These are phyloP conservation scores for Drosophila rufa DNA, from an alignment of 1,140 invertebrate genomes.

Conservation along the genomic window DNA sequence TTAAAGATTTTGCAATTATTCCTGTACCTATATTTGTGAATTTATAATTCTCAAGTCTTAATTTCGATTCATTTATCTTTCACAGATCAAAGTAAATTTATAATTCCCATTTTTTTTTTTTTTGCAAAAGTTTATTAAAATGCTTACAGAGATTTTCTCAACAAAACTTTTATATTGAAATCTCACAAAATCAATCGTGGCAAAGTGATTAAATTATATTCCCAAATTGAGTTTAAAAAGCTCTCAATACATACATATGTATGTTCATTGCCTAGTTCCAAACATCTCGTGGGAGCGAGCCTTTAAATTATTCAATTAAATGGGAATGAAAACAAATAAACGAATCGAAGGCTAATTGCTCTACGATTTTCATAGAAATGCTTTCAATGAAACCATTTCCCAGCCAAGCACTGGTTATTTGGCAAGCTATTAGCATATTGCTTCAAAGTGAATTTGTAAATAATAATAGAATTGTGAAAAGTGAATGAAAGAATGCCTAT, in stretches of 20 bases:
- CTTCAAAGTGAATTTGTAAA: constrained; percentile 21
- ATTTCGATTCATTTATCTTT: too few relatives aligned
- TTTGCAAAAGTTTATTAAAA: too few relatives aligned
- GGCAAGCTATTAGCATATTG: constrained; percentile 11
- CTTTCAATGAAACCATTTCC: constrained; percentile 12
- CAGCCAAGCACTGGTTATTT: not conserved
- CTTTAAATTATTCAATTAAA: not conserved
- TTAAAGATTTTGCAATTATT: too few relatives aligned
- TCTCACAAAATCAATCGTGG: not conserved
- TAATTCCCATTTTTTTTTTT: not conserved
- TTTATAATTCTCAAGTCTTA: too few relatives aligned
- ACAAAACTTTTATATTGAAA: not conserved
- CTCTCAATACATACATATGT: too few relatives aligned
- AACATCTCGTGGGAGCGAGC: too few relatives aligned
- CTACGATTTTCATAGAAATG: not conserved
- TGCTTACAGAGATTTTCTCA: not conserved
- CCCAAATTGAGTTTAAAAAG: not conserved
- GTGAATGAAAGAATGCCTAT: too few relatives aligned
- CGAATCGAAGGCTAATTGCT: constrained; percentile 1
- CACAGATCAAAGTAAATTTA: not conserved
- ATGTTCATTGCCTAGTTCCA: not conserved
- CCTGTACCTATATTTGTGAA: too few relatives aligned
- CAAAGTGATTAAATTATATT: not conserved
- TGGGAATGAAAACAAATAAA: constrained; percentile 5
- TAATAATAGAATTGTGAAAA: not conserved